Evolutionary conservation across 2,113 vertebrate genomes (phyloP).

Genomic region (Electrona antarctica): DNA sequence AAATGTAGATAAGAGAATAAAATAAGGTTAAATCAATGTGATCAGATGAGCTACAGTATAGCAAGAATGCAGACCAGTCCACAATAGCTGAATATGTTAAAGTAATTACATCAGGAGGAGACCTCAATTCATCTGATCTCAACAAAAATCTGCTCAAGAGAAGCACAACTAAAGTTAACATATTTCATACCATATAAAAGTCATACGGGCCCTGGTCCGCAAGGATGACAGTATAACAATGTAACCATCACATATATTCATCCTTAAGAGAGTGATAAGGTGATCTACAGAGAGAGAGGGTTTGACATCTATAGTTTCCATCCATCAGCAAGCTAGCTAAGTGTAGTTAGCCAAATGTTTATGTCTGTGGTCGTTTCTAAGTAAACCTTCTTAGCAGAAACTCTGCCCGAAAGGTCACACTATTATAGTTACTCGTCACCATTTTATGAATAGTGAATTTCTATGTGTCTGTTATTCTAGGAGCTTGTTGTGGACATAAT

Average conservation of each 20-base stretch:
- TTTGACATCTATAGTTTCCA: neutral
- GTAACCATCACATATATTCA: neutral
- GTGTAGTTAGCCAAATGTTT: no score
- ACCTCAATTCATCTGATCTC: neutral
- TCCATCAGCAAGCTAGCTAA: neutral
- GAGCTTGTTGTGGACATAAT: constrained; percentile 23
- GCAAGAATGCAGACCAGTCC: constrained; percentile 7
- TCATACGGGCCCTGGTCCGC: neutral
- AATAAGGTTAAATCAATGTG: constrained; percentile 12
- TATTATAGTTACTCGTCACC: neutral
- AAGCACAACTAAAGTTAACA: neutral
- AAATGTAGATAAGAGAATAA: constrained; percentile 7
- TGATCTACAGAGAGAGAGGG: neutral
- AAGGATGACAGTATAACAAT: neutral
- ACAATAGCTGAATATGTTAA: constrained; percentile 1
- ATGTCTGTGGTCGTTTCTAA: neutral
- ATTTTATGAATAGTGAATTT: neutral
- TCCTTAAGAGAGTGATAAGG: neutral
- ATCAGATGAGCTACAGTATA: constrained; percentile 3
- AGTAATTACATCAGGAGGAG: neutral
- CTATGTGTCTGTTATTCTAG: constrained; percentile 1
- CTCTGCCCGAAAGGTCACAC: constrained; percentile 27
- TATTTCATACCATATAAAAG: neutral
- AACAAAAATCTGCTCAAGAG: neutral
- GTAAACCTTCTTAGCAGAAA: constrained; percentile 6